Conservation (phyloP, 2,888 invertebrate species). For the Lamellibrachia columna region DNA sequence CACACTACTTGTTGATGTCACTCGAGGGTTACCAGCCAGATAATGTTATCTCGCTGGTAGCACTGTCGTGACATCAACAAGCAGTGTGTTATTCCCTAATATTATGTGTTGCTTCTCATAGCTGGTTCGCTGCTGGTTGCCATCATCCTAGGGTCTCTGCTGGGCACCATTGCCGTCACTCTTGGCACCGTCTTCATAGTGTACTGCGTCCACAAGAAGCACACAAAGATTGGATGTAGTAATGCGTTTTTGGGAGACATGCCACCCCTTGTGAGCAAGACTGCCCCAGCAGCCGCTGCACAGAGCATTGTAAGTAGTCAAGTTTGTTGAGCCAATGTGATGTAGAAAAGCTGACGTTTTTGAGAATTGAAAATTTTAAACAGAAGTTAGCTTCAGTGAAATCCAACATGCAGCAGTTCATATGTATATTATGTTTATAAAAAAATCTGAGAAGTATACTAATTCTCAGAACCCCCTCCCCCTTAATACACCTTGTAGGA, state of each 20-base stretch:
- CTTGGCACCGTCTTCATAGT: neutral
- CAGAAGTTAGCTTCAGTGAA: neutral
- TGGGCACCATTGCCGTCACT: neutral
- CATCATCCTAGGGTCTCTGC: neutral
- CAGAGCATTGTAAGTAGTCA: neutral
- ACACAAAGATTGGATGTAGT: neutral
- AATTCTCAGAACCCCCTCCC: too few relatives aligned
- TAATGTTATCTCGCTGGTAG: too few relatives aligned
- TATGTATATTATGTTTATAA: too few relatives aligned
- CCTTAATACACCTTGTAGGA: too few relatives aligned
- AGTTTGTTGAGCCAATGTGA: neutral
- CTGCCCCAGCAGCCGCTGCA: neutral
- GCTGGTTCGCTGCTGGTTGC: neutral
- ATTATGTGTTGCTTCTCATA: neutral
- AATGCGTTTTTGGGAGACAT: neutral
- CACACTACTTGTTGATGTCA: too few relatives aligned
- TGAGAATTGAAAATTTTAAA: neutral
- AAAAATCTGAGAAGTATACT: too few relatives aligned
- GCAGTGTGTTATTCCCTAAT: neutral
- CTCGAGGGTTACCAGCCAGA: too few relatives aligned
- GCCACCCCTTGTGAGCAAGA: neutral
- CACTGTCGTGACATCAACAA: neutral
- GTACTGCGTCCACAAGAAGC: neutral
- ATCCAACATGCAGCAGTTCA: too few relatives aligned
- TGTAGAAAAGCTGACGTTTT: neutral